These are phyloP conservation scores for Drosophila orosa DNA, from an alignment of 1,140 invertebrate genomes.

Conservation along the genomic window DNA sequence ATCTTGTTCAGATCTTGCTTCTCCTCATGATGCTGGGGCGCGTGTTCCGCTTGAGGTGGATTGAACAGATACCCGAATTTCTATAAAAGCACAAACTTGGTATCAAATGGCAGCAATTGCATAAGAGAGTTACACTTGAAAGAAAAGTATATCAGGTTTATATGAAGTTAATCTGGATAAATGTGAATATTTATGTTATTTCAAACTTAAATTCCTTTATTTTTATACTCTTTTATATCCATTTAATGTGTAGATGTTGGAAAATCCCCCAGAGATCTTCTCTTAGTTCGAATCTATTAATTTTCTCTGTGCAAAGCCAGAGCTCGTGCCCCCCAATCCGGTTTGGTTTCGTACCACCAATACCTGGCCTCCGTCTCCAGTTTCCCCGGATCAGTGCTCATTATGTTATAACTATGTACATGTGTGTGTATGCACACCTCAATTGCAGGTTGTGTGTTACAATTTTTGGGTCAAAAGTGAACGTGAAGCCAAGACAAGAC, in stretches of 20 bases:
- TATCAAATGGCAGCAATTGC: slow-evolving; percentile 57
- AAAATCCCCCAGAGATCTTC: neutral
- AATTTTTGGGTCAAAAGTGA: slow-evolving; percentile 84
- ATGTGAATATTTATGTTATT: neutral
- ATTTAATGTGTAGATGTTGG: neutral
- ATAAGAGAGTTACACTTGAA: slow-evolving; percentile 30
- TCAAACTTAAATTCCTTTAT: neutral
- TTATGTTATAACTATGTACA: slow-evolving; percentile 45
- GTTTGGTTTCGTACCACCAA: slow-evolving; percentile 51
- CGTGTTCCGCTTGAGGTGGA: slow-evolving; percentile 68
- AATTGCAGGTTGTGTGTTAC: slow-evolving; percentile 69
- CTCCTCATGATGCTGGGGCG: slow-evolving; percentile 85
- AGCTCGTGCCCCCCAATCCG: slow-evolving; percentile 54
- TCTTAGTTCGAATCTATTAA: neutral
- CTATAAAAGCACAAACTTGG: slow-evolving; percentile 46
- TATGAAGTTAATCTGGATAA: neutral
- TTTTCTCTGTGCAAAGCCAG: slow-evolving; percentile 8
- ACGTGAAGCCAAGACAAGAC: slow-evolving; percentile 50
- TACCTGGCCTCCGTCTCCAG: slow-evolving; percentile 22
- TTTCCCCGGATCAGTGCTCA: slow-evolving; percentile 35
- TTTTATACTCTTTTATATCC: neutral
- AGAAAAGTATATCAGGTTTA: neutral
- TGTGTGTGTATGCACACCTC: neutral
- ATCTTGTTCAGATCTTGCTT: slow-evolving; percentile 91
- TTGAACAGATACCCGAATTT: slow-evolving; percentile 74